Conservation (phyloP, 2,888 invertebrate species). For the Lasioglossum marginatum region DNA sequence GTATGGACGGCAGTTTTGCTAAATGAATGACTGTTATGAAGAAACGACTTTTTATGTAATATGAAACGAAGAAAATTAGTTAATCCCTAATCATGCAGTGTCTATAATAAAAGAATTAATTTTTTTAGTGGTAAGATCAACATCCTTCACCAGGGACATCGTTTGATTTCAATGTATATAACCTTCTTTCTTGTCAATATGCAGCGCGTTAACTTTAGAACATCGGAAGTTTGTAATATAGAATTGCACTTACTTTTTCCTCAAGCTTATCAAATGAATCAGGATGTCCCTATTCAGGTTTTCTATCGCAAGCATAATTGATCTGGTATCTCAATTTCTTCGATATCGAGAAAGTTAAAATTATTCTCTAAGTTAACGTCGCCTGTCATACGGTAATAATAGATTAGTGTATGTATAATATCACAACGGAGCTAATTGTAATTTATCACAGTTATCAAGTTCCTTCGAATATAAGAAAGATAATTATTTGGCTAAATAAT, state of each 20-base stretch:
- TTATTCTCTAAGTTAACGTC: background rate
- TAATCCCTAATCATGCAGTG: conserved; percentile 42
- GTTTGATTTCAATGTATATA: conserved; percentile 53
- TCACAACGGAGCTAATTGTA: background rate
- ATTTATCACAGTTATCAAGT: background rate
- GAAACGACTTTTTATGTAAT: conserved; percentile 51
- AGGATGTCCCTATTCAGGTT: background rate
- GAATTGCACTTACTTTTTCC: background rate
- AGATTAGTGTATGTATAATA: background rate
- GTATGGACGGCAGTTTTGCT: conserved; percentile 55
- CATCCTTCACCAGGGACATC: background rate
- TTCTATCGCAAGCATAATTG: background rate
- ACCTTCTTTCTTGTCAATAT: conserved; percentile 64
- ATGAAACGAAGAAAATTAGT: conserved; percentile 67
- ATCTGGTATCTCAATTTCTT: background rate
- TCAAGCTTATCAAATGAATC: background rate
- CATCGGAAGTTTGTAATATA: conserved; percentile 12
- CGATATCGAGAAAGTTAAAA: background rate
- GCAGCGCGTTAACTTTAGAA: conserved; percentile 44
- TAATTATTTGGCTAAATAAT: background rate
- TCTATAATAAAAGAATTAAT: conserved; percentile 34
- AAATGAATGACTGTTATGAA: conserved; percentile 51
- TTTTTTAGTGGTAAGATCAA: conserved; percentile 45
- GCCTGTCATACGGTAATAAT: background rate
- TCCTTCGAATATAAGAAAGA: background rate